A percentile compares a stretch with the other conserved stretches of the same genome.
phyloP scores from a whole-genome alignment of 2,113 vertebrate genomes.

The Bufo gargarizans region DNA sequence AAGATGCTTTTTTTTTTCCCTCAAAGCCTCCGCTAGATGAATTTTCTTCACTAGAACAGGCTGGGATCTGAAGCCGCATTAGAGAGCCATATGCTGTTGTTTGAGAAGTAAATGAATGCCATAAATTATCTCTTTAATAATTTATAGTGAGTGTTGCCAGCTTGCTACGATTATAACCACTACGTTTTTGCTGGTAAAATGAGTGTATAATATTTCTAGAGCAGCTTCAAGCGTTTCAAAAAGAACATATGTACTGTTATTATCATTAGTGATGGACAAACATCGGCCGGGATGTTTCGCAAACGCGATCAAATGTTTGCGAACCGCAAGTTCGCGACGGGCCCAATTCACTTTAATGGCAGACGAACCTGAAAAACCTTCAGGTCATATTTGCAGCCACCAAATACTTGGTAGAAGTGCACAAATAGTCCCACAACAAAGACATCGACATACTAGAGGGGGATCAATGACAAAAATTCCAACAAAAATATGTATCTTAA shows the following conservation, averaged over 20 bases:
- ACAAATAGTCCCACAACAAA: too few relatives aligned
- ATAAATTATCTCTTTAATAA: conserved; percentile 60
- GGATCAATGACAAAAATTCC: too few relatives aligned
- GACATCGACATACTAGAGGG: too few relatives aligned
- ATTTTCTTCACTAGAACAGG: conserved; percentile 47
- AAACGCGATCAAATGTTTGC: too few relatives aligned
- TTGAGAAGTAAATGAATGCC: conserved; percentile 59
- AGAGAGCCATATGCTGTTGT: conserved; percentile 59
- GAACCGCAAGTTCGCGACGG: too few relatives aligned
- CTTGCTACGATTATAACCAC: conserved; percentile 42
- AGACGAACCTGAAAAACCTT: too few relatives aligned
- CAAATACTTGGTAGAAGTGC: too few relatives aligned
- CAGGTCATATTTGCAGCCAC: too few relatives aligned
- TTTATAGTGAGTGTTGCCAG: conserved; percentile 52
- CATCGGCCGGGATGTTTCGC: too few relatives aligned
- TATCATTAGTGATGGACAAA: neutral
- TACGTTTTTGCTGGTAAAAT: conserved; percentile 44
- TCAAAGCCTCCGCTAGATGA: conserved; percentile 37
- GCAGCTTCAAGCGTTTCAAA: conserved; percentile 5
- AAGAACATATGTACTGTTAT: neutral
- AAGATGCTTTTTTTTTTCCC: conserved; percentile 5
- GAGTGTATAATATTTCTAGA: conserved; percentile 18
- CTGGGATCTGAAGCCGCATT: conserved; percentile 51
- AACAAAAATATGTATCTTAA: too few relatives aligned
- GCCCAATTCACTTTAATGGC: too few relatives aligned